Base-by-base conservation (phyloP, 1,140 invertebrate species). In the Orussus abietinus region DNA sequence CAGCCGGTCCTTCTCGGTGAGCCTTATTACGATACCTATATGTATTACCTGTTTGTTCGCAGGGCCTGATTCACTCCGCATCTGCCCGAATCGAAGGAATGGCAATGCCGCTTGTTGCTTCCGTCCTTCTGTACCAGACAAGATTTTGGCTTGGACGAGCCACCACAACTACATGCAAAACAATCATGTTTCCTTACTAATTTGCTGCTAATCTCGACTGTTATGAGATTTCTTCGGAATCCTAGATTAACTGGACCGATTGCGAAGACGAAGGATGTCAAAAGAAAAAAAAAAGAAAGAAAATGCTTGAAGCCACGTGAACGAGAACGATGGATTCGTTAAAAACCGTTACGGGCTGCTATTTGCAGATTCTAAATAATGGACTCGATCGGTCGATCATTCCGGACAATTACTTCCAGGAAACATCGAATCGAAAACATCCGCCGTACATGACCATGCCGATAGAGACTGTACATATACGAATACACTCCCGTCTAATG, bases 101-200 rank as follows among this genome's bases (percentile, higher is more conserved):
- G 74, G 58, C 69, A 69, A 42, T 75, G 66, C 44, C 72, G 72
- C 52, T 77, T 73, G 62, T 62, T 65, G 58, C 74, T 76, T 57
- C 76, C 79, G 64, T 72, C 69, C 59, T 80, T 76, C 64, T 84
- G 83, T 46, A 86, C 84, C 64, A 87, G 76, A 75, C 84, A 86
- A 56, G 85, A 80, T 74, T 87, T 87, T 55, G 82, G 83, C 71
- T 84, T 84, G 39, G 80, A 77, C 50, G 77, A 77, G 55, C 77
- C 78, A 67, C 75, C 77, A 77, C 77, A 81, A 76, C 80, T 82
- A 76, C 62, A 66, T 70, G 67, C 68, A 75, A 74, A 75, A 72
- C 68, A 76, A 74, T 62, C 57, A 74, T 57, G 59, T 67, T 65
- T 66, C 57, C 69, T 68, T 64, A 66, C 62, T 64, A 65, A 62